These are phyloP conservation scores for Chionis minor DNA, from an alignment of 2,113 vertebrate species.

Conservation along the genomic window DNA sequence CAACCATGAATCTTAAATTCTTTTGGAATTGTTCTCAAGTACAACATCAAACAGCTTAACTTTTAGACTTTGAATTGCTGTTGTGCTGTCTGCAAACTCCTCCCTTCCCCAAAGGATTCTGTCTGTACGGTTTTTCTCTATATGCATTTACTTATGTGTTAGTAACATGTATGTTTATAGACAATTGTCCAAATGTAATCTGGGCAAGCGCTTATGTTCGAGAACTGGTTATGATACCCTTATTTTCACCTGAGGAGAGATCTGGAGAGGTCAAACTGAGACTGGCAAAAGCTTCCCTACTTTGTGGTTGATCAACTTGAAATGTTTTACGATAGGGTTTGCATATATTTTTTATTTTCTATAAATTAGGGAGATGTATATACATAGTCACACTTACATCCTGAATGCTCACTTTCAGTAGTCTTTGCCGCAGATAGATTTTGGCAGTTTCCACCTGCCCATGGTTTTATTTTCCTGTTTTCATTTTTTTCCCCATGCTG, in stretches of 20 bases:
- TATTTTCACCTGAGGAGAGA: background rate
- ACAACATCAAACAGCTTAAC: background rate
- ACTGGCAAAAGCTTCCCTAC: background rate
- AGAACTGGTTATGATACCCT: background rate
- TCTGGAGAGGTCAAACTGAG: background rate
- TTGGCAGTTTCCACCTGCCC: background rate
- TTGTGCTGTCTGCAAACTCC: background rate
- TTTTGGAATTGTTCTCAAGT: background rate
- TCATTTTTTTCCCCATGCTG: background rate
- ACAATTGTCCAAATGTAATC: background rate
- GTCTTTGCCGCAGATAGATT: background rate
- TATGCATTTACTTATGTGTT: background rate
- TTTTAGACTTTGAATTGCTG: background rate
- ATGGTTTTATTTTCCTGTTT: background rate
- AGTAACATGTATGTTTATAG: background rate
- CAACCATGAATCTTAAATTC: background rate
- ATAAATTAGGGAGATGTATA: background rate
- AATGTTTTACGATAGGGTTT: background rate
- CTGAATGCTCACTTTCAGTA: background rate
- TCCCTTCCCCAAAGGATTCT: background rate
- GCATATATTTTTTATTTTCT: background rate
- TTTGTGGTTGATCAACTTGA: background rate
- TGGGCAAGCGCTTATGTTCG: background rate
- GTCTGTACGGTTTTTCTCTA: background rate
- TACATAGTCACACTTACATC: background rate